phyloP scores from a whole-genome alignment of 2,797 vertebrate genomes.

The Fratercula arctica region DNA sequence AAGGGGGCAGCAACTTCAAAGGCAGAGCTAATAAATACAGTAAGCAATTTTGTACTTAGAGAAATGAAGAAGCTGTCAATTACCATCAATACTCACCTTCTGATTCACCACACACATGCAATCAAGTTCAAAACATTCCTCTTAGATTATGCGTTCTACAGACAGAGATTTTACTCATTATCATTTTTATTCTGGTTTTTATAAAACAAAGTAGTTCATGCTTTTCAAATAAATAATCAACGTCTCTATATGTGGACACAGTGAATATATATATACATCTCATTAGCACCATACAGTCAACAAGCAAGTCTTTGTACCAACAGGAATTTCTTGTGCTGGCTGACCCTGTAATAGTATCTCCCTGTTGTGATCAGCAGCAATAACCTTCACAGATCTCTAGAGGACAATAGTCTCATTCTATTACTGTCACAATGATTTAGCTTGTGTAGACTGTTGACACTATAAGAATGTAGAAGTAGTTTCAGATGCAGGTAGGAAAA shows the following conservation, averaged over 20 bases:
- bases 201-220: neutral
- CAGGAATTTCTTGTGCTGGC: neutral
- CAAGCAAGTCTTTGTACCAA: neutral
- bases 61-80: neutral
- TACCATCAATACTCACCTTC: neutral
- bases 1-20: conserved; percentile 66
- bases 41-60: neutral
- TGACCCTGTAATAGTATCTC: neutral
- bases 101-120: neutral
- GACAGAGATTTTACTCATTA: neutral
- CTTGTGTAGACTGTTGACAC: conserved; percentile 35
- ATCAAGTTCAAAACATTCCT: neutral
- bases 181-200: neutral
- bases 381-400: conserved; percentile 41
- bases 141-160: neutral
- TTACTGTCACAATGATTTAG: conserved; percentile 41
- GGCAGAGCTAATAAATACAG: neutral
- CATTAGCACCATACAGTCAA: neutral
- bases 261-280: neutral
- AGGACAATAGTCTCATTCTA: conserved; percentile 35
- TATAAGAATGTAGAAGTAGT: conserved; percentile 35
- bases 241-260: neutral
- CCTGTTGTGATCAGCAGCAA: conserved; percentile 4
- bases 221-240: neutral
- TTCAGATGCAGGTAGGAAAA: conserved; percentile 40